Evolutionary conservation across 2,113 vertebrate species (phyloP).

Genomic region (Heptranchias perlo): DNA sequence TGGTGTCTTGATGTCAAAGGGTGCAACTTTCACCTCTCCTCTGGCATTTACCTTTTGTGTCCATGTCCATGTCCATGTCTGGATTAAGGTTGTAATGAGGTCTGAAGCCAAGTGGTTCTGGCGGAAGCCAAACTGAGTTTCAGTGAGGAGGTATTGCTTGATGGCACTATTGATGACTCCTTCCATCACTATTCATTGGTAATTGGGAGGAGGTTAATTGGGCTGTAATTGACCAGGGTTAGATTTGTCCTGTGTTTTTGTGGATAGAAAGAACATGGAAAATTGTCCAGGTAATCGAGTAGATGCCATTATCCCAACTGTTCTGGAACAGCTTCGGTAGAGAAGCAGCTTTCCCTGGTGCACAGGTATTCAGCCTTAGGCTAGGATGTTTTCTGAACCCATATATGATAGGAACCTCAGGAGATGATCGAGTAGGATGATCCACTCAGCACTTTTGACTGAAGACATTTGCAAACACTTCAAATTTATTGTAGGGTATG

Average conservation of each 20-base stretch:
- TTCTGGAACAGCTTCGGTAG: background rate
- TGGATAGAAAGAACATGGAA: background rate
- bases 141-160: background rate
- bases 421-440: background rate
- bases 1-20: background rate
- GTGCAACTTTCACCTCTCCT: no score
- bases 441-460: background rate
- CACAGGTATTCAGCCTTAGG: background rate
- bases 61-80: no score
- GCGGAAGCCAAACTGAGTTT: background rate
- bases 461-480: background rate
- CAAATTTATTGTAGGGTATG: background rate
- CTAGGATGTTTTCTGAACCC: background rate
- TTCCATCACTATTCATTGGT: background rate
- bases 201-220: background rate
- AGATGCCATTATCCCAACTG: background rate
- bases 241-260: no score
- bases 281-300: background rate
- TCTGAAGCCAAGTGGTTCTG: background rate
- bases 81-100: background rate
- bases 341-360: background rate
- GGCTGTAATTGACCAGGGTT: background rate
- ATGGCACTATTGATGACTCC: no score
- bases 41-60: background rate
- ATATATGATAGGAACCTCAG: background rate